Evolutionary conservation across 2,113 vertebrate species (phyloP).

Genomic region (Microtus pennsylvanicus): DNA sequence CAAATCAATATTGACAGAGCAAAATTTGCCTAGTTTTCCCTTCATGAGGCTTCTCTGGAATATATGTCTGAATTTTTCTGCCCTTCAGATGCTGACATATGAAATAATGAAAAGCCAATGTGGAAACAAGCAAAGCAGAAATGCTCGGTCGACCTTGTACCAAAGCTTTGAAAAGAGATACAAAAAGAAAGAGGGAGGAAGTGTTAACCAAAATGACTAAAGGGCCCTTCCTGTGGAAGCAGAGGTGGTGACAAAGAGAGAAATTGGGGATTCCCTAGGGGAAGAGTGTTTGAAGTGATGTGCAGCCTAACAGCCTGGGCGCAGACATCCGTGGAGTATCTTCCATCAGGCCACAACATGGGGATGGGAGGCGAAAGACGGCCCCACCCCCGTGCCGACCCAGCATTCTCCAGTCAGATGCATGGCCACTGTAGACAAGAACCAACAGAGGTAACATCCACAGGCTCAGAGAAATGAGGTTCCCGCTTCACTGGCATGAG

Average conservation of each 20-base stretch:
- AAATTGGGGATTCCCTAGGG: background rate
- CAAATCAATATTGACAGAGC: background rate
- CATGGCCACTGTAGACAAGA: background rate
- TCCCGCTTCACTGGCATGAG: background rate
- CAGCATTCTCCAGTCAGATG: background rate
- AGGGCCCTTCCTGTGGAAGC: background rate
- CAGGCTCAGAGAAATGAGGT: background rate
- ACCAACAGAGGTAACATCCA: background rate
- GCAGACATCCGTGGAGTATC: background rate
- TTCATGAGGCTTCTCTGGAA: conserved; percentile 13
- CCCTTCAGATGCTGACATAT: conserved; percentile 26
- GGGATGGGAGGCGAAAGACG: background rate
- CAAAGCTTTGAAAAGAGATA: conserved; percentile 35
- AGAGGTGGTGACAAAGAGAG: background rate
- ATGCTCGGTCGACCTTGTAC: background rate
- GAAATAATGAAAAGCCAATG: conserved; percentile 43
- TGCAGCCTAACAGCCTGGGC: fast-evolving
- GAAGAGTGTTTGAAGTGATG: background rate
- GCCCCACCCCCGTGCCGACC: background rate
- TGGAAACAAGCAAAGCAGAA: conserved; percentile 27
- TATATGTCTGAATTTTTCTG: conserved; percentile 18
- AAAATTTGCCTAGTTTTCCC: background rate
- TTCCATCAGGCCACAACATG: background rate
- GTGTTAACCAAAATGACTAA: background rate
- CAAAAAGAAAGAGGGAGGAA: background rate